Percentiles rank a stretch among this genome's conserved stretches.
These are phyloP conservation scores for Spodoptera frugiperda DNA, from an alignment of 1,140 invertebrate genomes.

Conservation along the genomic window DNA sequence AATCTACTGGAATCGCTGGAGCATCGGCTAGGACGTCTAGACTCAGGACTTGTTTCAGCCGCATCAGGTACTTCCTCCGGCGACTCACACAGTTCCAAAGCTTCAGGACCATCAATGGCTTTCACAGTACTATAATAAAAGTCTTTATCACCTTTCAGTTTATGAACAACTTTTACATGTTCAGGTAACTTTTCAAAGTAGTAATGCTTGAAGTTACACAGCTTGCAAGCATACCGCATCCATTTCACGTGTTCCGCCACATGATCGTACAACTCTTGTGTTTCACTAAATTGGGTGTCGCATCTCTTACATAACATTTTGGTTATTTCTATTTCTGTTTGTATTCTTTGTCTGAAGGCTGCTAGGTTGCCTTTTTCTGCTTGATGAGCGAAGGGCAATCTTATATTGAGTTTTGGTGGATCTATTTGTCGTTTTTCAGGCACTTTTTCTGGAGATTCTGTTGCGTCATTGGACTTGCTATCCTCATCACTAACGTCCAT, in stretches of 20 bases:
- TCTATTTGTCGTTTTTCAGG: constrained; percentile 20
- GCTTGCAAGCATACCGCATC: constrained; percentile 86
- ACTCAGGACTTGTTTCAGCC: constrained; percentile 68
- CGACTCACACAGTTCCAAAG: constrained; percentile 65
- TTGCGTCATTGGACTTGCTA: constrained; percentile 45
- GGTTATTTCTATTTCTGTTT: constrained; percentile 64
- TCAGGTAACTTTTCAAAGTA: constrained; percentile 86
- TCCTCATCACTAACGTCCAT: constrained; percentile 54
- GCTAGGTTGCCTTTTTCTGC: constrained; percentile 75
- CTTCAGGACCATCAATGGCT: constrained; percentile 76
- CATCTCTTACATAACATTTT: constrained; percentile 79
- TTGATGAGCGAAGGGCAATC: constrained; percentile 69
- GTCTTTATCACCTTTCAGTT: constrained; percentile 78
- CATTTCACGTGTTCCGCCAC: constrained; percentile 87
- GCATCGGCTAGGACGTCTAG: constrained; percentile 76
- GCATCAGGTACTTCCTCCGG: constrained; percentile 61
- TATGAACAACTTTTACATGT: constrained; percentile 86
- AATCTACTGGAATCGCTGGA: constrained; percentile 80
- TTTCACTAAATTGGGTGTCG: constrained; percentile 74
- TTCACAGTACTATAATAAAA: constrained; percentile 81
- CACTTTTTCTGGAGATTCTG: constrained; percentile 50
- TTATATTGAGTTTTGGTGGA: constrained; percentile 47
- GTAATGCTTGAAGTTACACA: constrained; percentile 87
- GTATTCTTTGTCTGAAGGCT: constrained; percentile 70
- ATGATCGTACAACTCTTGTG: constrained; percentile 84